These are phyloP conservation scores for Aphaenogaster floridana DNA, from an alignment of 1,140 invertebrate genomes.

Conservation along the genomic window DNA sequence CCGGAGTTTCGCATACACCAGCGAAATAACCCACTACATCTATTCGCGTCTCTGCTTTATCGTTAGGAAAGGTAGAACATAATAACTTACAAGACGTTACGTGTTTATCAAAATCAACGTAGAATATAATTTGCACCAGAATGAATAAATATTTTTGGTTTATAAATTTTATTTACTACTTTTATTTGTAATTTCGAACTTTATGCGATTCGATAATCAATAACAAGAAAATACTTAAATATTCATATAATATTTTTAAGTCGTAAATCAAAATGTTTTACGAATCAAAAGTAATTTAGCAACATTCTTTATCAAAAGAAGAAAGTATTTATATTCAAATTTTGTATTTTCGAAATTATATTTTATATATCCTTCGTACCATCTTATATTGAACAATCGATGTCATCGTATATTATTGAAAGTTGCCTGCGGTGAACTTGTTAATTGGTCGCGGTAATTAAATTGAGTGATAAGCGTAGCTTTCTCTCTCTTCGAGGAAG, in stretches of 20 bases:
- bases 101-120: neutral
- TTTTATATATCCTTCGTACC: neutral
- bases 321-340: neutral
- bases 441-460: slow-evolving; percentile 45
- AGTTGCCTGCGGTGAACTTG: neutral
- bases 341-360: slow-evolving; percentile 2
- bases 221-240: neutral
- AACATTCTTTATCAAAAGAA: neutral
- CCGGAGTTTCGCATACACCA: slow-evolving; percentile 40
- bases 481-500: neutral
- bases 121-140: neutral
- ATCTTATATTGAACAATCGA: slow-evolving; percentile 5
- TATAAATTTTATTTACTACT: neutral
- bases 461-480: slow-evolving; percentile 18
- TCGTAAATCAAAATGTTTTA: slow-evolving; percentile 2
- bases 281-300: neutral
- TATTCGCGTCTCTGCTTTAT: slow-evolving; percentile 41
- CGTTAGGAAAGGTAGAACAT: neutral
- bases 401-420: neutral
- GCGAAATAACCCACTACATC: slow-evolving; percentile 30
- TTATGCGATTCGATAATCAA: neutral
- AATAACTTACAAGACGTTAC: slow-evolving; percentile 14
- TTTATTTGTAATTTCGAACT: neutral
- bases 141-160: neutral
- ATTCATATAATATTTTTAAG: neutral